Evolutionary conservation across 1,140 invertebrate species (phyloP).

Genomic region (Atta cephalotes): DNA sequence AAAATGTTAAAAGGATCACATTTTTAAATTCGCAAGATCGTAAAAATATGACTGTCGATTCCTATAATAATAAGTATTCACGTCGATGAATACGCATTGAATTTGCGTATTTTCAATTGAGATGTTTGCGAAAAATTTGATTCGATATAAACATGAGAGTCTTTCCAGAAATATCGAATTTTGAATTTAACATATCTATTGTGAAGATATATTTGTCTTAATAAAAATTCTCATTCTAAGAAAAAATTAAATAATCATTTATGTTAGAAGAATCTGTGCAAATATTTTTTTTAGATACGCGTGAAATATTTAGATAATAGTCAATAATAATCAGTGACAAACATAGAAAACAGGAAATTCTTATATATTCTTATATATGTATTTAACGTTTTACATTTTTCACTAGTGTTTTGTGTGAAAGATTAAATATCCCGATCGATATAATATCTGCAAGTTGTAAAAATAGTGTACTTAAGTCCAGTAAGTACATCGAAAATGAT

Average conservation of each 20-base stretch:
- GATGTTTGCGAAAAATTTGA: neutral
- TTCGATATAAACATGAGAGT: neutral
- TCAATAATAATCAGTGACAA: neutral
- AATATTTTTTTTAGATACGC: conserved; percentile 13
- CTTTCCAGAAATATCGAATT: no score
- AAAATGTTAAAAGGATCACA: neutral
- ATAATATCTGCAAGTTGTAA: neutral
- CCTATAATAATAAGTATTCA: neutral
- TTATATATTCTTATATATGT: neutral
- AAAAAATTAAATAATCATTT: neutral
- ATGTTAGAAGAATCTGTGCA: neutral
- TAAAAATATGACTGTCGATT: conserved; percentile 24
- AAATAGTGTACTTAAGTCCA: neutral
- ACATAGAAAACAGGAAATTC: neutral
- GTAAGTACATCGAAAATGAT: neutral
- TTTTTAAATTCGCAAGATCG: conserved; percentile 18
- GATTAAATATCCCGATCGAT: neutral
- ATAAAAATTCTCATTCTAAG: neutral
- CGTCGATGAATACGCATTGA: neutral
- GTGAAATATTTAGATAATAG: neutral
- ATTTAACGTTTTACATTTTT: neutral
- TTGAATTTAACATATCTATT: neutral
- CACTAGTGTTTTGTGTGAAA: neutral
- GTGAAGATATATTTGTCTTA: neutral
- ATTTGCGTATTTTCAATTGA: neutral